Evolutionary conservation across 1,140 invertebrate species (phyloP).

Genomic region (Drosophila tropicalis): DNA sequence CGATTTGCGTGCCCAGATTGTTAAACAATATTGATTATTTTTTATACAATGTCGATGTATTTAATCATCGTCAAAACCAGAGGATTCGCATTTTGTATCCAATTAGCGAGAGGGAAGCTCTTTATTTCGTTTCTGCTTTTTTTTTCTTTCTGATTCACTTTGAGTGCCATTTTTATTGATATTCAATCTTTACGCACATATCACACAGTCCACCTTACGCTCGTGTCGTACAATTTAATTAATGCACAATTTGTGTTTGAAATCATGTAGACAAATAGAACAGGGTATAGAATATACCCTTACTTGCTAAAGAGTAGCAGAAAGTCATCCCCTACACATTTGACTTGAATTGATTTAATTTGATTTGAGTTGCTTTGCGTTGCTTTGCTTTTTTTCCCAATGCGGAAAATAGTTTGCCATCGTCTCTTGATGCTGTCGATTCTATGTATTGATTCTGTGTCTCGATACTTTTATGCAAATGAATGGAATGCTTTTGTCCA

Average conservation of each 20-base stretch:
- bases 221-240: slow-evolving; percentile 43
- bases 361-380: slow-evolving; percentile 9
- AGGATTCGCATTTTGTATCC: slow-evolving; percentile 57
- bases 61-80: slow-evolving; percentile 53
- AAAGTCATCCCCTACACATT: background rate
- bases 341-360: background rate
- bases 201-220: slow-evolving; percentile 14
- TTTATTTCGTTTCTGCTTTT: slow-evolving; percentile 37
- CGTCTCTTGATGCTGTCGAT: slow-evolving; percentile 15
- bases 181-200: slow-evolving; percentile 52
- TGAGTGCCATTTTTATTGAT: slow-evolving; percentile 37
- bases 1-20: slow-evolving; percentile 67
- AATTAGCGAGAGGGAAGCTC: slow-evolving; percentile 52
- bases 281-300: background rate
- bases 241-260: slow-evolving; percentile 33
- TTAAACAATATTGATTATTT: slow-evolving; percentile 69
- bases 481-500: background rate
- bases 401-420: slow-evolving; percentile 38
- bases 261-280: background rate
- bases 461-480: slow-evolving; percentile 7
- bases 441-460: slow-evolving; percentile 7
- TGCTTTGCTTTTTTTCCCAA: slow-evolving; percentile 17
- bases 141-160: slow-evolving; percentile 42
- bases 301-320: background rate
- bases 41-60: slow-evolving; percentile 47